Conservation (phyloP, 1,140 invertebrate species). For the Watersipora subatra region DNA sequence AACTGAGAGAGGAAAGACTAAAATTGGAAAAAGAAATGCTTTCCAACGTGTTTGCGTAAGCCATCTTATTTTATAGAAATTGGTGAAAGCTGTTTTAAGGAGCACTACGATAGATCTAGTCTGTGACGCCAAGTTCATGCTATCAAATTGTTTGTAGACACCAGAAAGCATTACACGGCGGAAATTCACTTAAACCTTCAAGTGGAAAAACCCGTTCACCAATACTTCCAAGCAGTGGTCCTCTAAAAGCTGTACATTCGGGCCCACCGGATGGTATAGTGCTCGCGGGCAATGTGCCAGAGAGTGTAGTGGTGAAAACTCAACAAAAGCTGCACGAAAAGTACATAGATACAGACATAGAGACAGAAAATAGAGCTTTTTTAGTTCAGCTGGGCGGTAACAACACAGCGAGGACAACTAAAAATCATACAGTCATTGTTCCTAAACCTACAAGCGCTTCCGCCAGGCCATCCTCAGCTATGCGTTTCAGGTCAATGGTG, state of each 20-base stretch:
- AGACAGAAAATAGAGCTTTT: no score
- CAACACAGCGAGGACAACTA: no score
- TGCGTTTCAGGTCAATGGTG: slow-evolving; percentile 23
- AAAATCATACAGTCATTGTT: no score
- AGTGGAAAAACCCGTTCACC: background rate
- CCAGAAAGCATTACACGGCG: no score
- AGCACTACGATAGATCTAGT: no score
- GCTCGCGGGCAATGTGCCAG: background rate
- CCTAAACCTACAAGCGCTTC: background rate
- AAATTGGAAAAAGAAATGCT: slow-evolving; percentile 24
- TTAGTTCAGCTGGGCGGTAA: no score
- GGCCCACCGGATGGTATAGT: background rate
- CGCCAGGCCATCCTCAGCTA: slow-evolving; percentile 18
- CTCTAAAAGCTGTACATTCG: background rate
- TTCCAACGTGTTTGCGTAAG: background rate
- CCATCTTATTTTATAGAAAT: background rate
- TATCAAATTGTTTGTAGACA: no score
- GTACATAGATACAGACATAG: slow-evolving; percentile 9
- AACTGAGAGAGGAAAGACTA: slow-evolving; percentile 22
- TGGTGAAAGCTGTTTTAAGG: background rate
- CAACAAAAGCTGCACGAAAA: background rate
- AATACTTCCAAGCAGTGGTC: background rate
- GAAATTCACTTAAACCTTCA: no score
- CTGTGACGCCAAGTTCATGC: no score
- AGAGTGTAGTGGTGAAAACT: background rate